Base-by-base conservation (phyloP, 2,888 invertebrate species). In the Drosophila crucigera region DNA sequence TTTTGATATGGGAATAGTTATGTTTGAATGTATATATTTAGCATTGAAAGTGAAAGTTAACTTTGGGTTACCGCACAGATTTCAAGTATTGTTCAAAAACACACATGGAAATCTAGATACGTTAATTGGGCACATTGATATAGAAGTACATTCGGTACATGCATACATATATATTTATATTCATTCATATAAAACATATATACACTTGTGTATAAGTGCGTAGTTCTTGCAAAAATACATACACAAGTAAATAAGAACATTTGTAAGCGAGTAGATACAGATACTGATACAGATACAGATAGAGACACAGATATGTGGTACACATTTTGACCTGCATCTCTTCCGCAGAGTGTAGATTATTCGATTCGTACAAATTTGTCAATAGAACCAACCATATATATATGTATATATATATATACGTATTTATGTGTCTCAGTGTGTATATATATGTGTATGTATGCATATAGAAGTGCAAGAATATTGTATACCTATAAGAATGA, bases 21-120 rank as follows among this genome's bases (percentile, higher is more conserved):
- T 4, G 30, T 52, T 31, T n/a, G 10, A 10, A 28, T 52, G 52
- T 16, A 61, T 25, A 49, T 43, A n/a, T 50, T 64, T 59, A 63
- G 64, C 68, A 62, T 80, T 73, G 71, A 82, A 76, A 87, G 84
- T 78, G 77, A 82, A 84, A 90, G 91, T 92, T 91, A 92, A 91
- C 91, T 91, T 89, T 89, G 76, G 83, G 79, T 91, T 89, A 64
- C 82, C 90, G 83, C 68, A 71, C 62, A 62, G 85, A 80, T 80
- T 75, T 77, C 63, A 30, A 76, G 68, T 68, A 56, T 56, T 35
- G 35, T 68, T 73, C 68, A 75, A 60, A 77, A 60, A 76, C 77
- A 78, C 76, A 73, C 71, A 72, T 73, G 73, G 65, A 84, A 84
- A 81, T 84, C 69, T 70, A 81, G 50, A 80, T 71, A 80, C 68